A percentile compares a stretch with the other conserved stretches of the same genome.
Conservation (phyloP, 2,888 invertebrate genomes). For the Onchidella celtica region DNA sequence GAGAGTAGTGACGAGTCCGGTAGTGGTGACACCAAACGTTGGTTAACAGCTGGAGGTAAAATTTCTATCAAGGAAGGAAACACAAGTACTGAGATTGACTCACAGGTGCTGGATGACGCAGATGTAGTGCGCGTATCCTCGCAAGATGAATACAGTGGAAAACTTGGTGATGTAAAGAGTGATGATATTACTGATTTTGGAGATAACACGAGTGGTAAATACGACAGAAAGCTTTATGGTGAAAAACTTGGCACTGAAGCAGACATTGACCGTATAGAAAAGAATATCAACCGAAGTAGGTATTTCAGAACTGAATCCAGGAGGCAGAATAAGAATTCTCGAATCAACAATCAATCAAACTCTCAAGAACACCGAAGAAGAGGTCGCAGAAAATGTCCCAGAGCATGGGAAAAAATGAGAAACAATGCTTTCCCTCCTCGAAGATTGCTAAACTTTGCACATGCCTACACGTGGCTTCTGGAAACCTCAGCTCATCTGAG, state of each 20-base stretch:
- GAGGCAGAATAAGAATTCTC: no score
- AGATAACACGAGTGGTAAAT: neutral
- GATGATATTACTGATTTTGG: neutral
- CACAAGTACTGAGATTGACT: no score
- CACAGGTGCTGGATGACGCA: no score
- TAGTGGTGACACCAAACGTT: neutral
- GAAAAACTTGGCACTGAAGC: no score
- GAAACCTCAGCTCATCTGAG: neutral
- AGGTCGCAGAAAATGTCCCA: neutral
- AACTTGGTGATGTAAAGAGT: neutral
- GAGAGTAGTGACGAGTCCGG: neutral
- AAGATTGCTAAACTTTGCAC: neutral
- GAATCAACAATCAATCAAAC: no score
- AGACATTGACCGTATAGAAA: no score
- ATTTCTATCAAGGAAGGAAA: no score
- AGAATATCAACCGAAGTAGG: neutral
- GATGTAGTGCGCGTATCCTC: no score
- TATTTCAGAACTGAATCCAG: neutral
- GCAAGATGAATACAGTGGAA: no score
- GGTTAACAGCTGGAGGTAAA: neutral
- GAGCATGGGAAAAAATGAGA: neutral
- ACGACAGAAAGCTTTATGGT: neutral
- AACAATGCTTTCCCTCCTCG: neutral
- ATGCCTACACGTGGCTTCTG: neutral
- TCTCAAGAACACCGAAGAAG: no score